A percentile compares a stretch with the other conserved stretches of the same genome.
These are phyloP conservation scores for Ancistrus triradiatus DNA, from an alignment of 2,113 vertebrate species.

Conservation along the genomic window DNA sequence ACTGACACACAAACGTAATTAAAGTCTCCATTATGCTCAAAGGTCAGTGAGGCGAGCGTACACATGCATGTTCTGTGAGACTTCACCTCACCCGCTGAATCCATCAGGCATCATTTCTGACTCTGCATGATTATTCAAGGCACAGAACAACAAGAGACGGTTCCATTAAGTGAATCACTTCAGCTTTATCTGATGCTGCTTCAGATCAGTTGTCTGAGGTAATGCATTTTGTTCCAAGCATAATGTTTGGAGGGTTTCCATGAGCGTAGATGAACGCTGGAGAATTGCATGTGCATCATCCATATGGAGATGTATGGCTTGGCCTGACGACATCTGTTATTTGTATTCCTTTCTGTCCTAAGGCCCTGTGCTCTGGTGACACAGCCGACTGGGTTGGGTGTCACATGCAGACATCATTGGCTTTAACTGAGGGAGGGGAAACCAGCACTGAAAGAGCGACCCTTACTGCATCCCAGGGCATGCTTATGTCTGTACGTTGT, in stretches of 20 bases:
- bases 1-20: slow-evolving; percentile 12
- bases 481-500: no score
- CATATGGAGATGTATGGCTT: slow-evolving; percentile 5
- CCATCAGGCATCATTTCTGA: slow-evolving; percentile 15
- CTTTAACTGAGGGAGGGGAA: no score
- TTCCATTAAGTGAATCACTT: slow-evolving; percentile 15
- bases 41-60: slow-evolving; percentile 25
- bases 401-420: no score
- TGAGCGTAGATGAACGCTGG: slow-evolving; percentile 15
- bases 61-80: background rate
- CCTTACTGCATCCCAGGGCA: no score
- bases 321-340: background rate
- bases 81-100: slow-evolving; percentile 12
- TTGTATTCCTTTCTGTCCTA: background rate
- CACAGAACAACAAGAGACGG: background rate
- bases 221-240: slow-evolving; percentile 19
- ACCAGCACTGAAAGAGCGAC: no score
- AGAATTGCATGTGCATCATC: background rate
- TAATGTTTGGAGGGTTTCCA: slow-evolving; percentile 22
- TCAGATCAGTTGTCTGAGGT: background rate
- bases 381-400: no score
- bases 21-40: slow-evolving; percentile 30
- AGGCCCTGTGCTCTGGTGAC: no score
- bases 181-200: background rate
- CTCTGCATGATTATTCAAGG: slow-evolving; percentile 23